Evolutionary conservation across 2,888 invertebrate species (phyloP).

Genomic region (Perdita meconis): DNA sequence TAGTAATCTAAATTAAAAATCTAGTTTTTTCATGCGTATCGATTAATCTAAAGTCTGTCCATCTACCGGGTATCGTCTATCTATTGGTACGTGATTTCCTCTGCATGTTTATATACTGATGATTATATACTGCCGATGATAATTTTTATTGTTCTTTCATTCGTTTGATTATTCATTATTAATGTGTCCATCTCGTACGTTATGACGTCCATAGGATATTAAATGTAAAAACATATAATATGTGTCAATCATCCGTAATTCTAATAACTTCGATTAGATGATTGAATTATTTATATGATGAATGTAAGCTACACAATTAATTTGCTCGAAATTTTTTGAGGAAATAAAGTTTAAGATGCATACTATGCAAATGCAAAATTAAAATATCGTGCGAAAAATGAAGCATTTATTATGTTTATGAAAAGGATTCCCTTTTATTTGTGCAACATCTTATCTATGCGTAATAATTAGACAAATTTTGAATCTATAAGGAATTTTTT

Average conservation of each 20-base stretch:
- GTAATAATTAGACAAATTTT: too few species aligned
- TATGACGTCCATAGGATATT: constrained; percentile 62
- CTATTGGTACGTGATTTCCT: too few species aligned
- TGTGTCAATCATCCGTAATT: constrained; percentile 27
- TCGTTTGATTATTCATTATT: constrained; percentile 39
- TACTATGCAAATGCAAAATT: neutral
- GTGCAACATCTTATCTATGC: too few species aligned
- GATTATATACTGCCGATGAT: constrained; percentile 28
- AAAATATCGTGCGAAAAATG: too few species aligned
- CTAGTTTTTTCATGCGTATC: too few species aligned
- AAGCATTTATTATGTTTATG: too few species aligned
- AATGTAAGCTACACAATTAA: constrained; percentile 1
- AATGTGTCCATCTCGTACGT: constrained; percentile 53
- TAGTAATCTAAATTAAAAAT: too few species aligned
- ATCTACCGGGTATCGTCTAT: too few species aligned
- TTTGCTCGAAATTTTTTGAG: neutral
- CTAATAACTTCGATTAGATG: constrained; percentile 33
- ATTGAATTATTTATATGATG: constrained; percentile 31
- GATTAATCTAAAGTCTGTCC: too few species aligned
- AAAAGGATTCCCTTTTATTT: too few species aligned
- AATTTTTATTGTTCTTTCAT: constrained; percentile 44
- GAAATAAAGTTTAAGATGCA: neutral
- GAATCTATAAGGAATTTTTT: too few species aligned
- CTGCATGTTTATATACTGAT: constrained; percentile 26
- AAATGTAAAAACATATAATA: constrained; percentile 60